These are phyloP conservation scores for Drosophila leonis DNA, from an alignment of 2,888 invertebrate genomes.

Conservation along the genomic window DNA sequence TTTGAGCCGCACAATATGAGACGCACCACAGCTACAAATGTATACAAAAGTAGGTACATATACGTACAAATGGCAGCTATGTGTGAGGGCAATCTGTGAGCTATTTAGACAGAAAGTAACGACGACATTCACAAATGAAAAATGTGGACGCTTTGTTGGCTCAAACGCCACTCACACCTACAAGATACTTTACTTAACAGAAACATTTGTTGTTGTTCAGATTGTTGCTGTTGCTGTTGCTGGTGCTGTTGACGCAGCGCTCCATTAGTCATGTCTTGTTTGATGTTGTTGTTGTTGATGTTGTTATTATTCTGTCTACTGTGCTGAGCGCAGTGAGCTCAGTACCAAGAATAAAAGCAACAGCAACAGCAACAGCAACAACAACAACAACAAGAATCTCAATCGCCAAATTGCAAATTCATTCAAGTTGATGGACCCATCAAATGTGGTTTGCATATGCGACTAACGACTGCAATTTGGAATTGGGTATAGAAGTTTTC, in stretches of 20 bases:
- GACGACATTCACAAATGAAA: slow-evolving; percentile 27
- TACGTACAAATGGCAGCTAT: neutral
- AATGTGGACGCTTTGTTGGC: slow-evolving; percentile 28
- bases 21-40: slow-evolving; percentile 2
- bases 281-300: slow-evolving; percentile 14
- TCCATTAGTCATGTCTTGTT: slow-evolving; percentile 59
- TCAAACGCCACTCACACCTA: slow-evolving; percentile 55
- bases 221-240: slow-evolving; percentile 11
- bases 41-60: slow-evolving; percentile 5
- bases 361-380: neutral
- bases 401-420: slow-evolving; percentile 56
- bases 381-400: slow-evolving; percentile 15
- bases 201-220: slow-evolving; percentile 29
- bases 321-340: slow-evolving; percentile 23
- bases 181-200: slow-evolving; percentile 50
- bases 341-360: slow-evolving; percentile 4
- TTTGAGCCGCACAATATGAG: slow-evolving; percentile 31
- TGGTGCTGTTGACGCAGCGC: slow-evolving; percentile 38
- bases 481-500: slow-evolving; percentile 40
- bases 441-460: slow-evolving; percentile 57
- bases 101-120: slow-evolving; percentile 34
- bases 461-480: slow-evolving; percentile 61
- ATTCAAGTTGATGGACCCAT: slow-evolving; percentile 56
- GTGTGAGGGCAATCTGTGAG: slow-evolving; percentile 12
- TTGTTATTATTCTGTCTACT: slow-evolving; percentile 13